Conservation (phyloP, 2,797 vertebrate genomes). For the Anguilla pacifica region DNA sequence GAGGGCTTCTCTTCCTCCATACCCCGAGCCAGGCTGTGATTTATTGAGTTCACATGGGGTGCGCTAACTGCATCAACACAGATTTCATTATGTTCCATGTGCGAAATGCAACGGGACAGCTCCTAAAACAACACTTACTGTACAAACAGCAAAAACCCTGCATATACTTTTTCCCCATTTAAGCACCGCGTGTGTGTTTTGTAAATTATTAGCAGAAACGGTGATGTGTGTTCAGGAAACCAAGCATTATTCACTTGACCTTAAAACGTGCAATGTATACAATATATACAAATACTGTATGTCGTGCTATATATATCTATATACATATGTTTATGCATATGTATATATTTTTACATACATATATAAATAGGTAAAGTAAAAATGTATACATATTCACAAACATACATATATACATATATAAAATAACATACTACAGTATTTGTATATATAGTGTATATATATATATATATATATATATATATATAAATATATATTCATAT, state of each 20-base stretch:
- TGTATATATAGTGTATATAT: not conserved
- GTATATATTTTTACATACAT: not conserved
- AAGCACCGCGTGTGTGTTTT: not conserved
- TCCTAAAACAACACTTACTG: constrained; percentile 17
- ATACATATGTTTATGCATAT: too few species aligned
- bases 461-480: too few species aligned
- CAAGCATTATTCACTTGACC: too few species aligned
- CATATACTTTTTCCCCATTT: not conserved
- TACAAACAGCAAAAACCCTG: not conserved
- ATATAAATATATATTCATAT: not conserved
- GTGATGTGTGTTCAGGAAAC: not conserved
- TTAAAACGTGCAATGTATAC: too few species aligned
- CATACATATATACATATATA: too few species aligned
- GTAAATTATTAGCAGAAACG: not conserved
- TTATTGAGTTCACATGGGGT: constrained; percentile 21
- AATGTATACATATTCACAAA: not conserved
- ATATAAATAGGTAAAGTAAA: not conserved
- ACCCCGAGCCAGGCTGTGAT: not conserved
- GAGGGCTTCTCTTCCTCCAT: not conserved
- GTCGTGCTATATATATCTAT: not conserved
- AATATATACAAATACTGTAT: not conserved
- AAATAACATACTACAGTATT: too few species aligned
- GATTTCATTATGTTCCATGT: not conserved
- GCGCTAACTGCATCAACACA: constrained; percentile 22
- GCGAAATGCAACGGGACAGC: not conserved